Evolutionary conservation across 2,888 invertebrate genomes (phyloP), one percentile per base, ranked within the genome.

Genomic region (Diaprepes abbreviatus): DNA sequence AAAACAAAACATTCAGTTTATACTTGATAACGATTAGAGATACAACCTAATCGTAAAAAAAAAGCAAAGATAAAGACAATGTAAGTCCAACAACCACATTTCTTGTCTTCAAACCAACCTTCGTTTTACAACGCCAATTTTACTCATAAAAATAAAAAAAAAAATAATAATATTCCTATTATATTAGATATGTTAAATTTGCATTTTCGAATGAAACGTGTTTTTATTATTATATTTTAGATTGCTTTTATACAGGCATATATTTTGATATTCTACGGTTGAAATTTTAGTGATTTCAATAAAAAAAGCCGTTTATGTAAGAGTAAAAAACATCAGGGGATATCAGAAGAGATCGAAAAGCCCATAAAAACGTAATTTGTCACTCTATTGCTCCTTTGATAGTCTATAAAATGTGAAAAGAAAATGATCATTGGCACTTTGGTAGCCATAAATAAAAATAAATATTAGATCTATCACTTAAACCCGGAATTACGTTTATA

Each of bases 401-500:
- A 35, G 57, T 21, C 57, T 57, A 57, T 57, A 57, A 57, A 57
- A 57, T 57, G 36, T 57, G 57, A 57, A 57, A 57, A 57, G 54
- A 54, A 57, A 57, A 38, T 57, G 57, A 57, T 57, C 57, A 38
- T 57, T 54, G 17, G 17, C 54, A 54, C 54, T 35, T 36, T 38
- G 21, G 24, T 57, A 19, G 57, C n/a, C 24, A 16, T 36, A 57
- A 57, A 57, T 57, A 57, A 57, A 57, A 38, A 54, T 57, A 57
- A 38, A 57, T 57, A 36, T 57, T 57, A 14, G 57, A 57, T 24
- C 21, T 57, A 24, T 57, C 57, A 57, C 57, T 57, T 38, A 38
- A 24, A 19, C 10, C n/a, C 6, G 6, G 24, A 24, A 21, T 57
- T 21, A 57, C 17, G 16, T 24, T 38, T 24, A 57, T 9, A 24